Percentiles rank a stretch among this genome's conserved stretches.
Conservation (phyloP, 1,140 invertebrate genomes). For the Sminthurinus signatus region DNA sequence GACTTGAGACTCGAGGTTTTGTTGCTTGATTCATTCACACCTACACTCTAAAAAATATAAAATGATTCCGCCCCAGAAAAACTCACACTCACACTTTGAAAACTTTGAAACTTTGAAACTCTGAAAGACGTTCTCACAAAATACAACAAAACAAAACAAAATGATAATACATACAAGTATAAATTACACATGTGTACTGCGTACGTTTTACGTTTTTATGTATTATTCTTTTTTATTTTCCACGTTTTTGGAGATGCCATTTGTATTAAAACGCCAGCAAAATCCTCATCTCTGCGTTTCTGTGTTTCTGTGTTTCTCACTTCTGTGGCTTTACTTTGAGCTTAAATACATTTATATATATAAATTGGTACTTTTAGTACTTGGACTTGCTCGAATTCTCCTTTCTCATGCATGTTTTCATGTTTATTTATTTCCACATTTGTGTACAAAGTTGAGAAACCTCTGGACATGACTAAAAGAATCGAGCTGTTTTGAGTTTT, state of each 20-base stretch:
- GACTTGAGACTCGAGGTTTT: no score
- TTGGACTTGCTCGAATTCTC: conserved; percentile 30
- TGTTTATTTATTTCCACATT: conserved; percentile 20
- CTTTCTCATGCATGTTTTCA: no score
- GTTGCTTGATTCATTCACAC: conserved; percentile 33
- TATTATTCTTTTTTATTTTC: no score
- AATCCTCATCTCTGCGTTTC: background rate
- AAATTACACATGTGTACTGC: background rate
- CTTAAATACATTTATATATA: background rate
- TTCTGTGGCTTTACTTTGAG: no score
- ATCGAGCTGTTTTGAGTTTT: no score
- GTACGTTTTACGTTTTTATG: no score
- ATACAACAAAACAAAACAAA: no score
- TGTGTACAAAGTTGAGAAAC: conserved; percentile 2
- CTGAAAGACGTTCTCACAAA: no score
- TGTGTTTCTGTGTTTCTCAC: background rate
- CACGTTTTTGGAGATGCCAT: conserved; percentile 29
- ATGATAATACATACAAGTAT: no score
- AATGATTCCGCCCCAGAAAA: conserved; percentile 26
- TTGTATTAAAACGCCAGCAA: conserved; percentile 33
- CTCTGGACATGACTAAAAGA: conserved; percentile 19
- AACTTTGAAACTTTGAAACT: no score
- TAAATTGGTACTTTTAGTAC: no score
- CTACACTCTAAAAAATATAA: conserved; percentile 38
- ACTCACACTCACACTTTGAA: conserved; percentile 19